These are phyloP conservation scores for Taxidea taxus DNA, from an alignment of 2,113 vertebrate genomes.

Conservation along the genomic window DNA sequence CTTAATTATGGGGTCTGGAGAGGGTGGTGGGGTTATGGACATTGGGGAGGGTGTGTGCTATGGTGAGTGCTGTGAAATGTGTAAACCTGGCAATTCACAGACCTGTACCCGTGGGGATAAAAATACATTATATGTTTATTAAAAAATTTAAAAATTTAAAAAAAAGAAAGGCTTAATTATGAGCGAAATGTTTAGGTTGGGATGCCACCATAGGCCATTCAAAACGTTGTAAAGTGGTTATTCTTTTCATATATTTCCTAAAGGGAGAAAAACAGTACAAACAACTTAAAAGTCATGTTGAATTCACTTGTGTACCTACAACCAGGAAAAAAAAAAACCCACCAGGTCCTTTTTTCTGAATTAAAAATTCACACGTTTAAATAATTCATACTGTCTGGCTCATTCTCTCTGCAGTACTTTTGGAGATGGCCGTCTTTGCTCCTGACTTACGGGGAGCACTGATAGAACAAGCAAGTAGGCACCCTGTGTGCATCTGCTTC, in stretches of 20 bases:
- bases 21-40: too few relatives aligned
- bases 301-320: conserved; percentile 7
- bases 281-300: neutral
- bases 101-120: too few relatives aligned
- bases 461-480: neutral
- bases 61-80: too few relatives aligned
- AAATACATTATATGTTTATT: too few relatives aligned
- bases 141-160: too few relatives aligned
- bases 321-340: neutral
- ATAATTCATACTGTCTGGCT: neutral
- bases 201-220: neutral
- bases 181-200: conserved; percentile 14
- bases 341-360: neutral
- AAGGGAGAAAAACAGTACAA: neutral
- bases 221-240: neutral
- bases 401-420: neutral
- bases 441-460: neutral
- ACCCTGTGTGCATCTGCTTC: neutral
- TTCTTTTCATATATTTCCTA: conserved; percentile 32
- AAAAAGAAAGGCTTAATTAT: conserved; percentile 47
- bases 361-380: neutral
- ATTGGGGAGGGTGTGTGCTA: too few relatives aligned
- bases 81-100: too few relatives aligned
- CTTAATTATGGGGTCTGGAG: conserved; percentile 56
- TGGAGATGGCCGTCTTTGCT: neutral